Evolutionary conservation across 2,113 vertebrate species (phyloP).

Genomic region (Prochilodus magdalenae): DNA sequence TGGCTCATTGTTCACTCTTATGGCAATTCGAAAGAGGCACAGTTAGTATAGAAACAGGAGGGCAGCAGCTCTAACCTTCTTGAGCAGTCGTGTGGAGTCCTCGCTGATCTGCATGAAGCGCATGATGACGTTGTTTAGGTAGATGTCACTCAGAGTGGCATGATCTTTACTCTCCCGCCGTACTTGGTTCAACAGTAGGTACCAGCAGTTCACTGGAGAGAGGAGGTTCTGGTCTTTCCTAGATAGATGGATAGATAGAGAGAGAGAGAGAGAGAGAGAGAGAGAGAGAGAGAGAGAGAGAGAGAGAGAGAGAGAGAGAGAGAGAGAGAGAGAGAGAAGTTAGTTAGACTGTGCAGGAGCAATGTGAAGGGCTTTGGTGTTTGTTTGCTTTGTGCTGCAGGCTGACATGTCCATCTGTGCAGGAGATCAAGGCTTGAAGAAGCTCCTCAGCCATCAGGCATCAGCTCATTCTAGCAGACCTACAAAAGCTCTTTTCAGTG

Average conservation of each 20-base stretch:
- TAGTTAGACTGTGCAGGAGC: background rate
- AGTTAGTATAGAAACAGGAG: too few relatives aligned
- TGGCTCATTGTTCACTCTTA: too few relatives aligned
- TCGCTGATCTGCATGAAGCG: slow-evolving; percentile 99
- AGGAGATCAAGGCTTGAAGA: slow-evolving; percentile 9
- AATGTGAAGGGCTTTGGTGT: background rate
- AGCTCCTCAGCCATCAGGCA: background rate
- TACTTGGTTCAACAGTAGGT: slow-evolving; percentile 97
- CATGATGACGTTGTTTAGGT: slow-evolving; percentile 99
- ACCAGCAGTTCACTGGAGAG: slow-evolving; percentile 98
- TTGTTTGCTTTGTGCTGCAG: background rate
- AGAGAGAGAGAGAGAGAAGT: background rate
- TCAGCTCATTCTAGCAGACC: slow-evolving; percentile 29
- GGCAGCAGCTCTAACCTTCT: slow-evolving; percentile 83
- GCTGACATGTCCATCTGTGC: slow-evolving; percentile 39
- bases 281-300: background rate
- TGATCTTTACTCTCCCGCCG: slow-evolving; percentile 98
- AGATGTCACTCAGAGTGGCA: slow-evolving; percentile 95
- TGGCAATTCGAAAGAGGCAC: background rate
- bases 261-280: background rate
- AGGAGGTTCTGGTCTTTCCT: slow-evolving; percentile 98
- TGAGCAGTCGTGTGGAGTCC: slow-evolving; percentile 96
- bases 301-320: slow-evolving; percentile 7
- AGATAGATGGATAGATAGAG: slow-evolving; percentile 4
- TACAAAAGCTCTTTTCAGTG: slow-evolving; percentile 12